Conservation (phyloP, 2,797 vertebrate genomes). For the Clarias platycephalus region DNA sequence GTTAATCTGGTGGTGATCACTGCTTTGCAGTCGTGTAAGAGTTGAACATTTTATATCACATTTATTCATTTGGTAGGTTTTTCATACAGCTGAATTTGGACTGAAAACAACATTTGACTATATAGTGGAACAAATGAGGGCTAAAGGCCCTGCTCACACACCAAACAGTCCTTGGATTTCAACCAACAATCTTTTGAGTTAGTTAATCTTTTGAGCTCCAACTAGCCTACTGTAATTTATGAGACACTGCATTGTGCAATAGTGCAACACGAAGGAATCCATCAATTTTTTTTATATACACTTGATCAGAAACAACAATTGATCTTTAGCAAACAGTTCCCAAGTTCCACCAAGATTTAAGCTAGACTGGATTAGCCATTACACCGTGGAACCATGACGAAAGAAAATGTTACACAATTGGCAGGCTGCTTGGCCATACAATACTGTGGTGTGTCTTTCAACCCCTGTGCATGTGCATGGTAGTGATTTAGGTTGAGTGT, state of each 20-base stretch:
- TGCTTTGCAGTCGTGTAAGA: neutral
- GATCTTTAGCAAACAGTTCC: neutral
- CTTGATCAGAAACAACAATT: neutral
- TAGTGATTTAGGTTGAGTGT: conserved; percentile 34
- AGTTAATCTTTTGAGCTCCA: neutral
- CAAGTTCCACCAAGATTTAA: conserved; percentile 5
- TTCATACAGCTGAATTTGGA: neutral
- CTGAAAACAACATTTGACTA: neutral
- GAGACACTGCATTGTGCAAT: neutral
- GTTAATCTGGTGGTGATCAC: neutral
- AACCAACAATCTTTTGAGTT: neutral
- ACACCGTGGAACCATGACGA: neutral
- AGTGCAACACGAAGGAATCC: neutral
- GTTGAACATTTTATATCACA: neutral
- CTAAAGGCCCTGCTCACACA: neutral
- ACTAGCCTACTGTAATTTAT: neutral
- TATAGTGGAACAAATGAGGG: neutral
- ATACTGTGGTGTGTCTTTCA: conserved; percentile 21
- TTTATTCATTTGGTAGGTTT: neutral
- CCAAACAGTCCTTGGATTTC: neutral
- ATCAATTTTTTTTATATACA: conserved; percentile 4
- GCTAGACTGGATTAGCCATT: conserved; percentile 16
- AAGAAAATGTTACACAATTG: conserved; percentile 27
- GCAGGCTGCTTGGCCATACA: conserved; percentile 2
- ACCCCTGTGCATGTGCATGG: conserved; percentile 21